Base-by-base conservation (phyloP, 2,888 invertebrate genomes). In the Drosophila cognata region DNA sequence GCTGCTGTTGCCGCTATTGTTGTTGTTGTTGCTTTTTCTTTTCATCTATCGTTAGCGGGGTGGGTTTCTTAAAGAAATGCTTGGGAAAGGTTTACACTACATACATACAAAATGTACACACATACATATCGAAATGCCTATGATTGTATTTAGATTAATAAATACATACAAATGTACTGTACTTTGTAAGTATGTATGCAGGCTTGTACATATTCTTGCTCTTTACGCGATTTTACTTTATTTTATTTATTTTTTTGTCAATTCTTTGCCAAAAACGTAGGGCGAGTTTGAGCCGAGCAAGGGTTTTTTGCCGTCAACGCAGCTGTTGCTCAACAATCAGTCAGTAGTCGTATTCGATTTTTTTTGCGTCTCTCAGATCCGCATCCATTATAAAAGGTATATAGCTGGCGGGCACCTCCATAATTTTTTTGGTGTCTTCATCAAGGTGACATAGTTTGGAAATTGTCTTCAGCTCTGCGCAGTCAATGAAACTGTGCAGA, bases 51-150 rank as follows among this genome's bases (percentile, higher is more conserved):
- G 71, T 72, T 78, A 68, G 70, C 75, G 72, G 84, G 88, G 88
- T 86, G 78, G 84, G 79, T 88, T 83, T 84, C 75, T 83, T 86
- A 53, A 81, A 74, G 81, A 88, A 81, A 81, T 81, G 81, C 77
- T 81, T 81, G 81, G 77, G 83, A 88, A 84, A 85, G 81, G 84
- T 77, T 85, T 71, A 43, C 31, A 43, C 29, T 71, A 61, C 35
- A 57, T 48, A 60, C 62, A 56, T 21, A 64, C 31, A 43, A 31
- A 50, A 38, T 68, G 33, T 33, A 50, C 50, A 52, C 33, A 52
- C 63, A 43, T 51, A 41, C 63, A 43, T 67, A 43, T 35, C 29
- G 41, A 67, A 57, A 68, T 55, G 35, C 33, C 13, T 31, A n/a
- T 55, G 55, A 29, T 43, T 62, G 62, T 52, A 60, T 29, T 52